Evolutionary conservation across 2,888 invertebrate genomes (phyloP), one percentile per base, ranked within the genome.

Genomic region (Cephus spinipes): DNA sequence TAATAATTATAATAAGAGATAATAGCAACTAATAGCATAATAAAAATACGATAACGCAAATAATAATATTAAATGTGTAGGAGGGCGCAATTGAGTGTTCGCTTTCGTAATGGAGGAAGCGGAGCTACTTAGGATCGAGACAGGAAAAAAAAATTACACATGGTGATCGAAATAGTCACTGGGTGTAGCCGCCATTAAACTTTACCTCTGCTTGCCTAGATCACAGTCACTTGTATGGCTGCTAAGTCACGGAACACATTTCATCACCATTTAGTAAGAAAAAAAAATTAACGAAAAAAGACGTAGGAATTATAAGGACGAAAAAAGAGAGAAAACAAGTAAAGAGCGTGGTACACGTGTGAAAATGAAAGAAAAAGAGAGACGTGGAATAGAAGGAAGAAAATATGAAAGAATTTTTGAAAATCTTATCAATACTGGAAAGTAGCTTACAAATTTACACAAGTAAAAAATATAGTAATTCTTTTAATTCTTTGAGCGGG

Each of bases 181-280:
- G 81, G 81, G 83, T 77, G 82, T 87, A 89, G 89, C 88, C 85
- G 87, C 87, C 89, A 85, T 83, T 84, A 85, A 31, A 32, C 85
- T 86, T 88, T 87, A 88, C 85, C 87, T 87, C 86, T 86, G 85
- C 82, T 87, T 89, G 84, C 80, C 87, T 88, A 89, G 86, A 89
- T 89, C 89, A 89, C 89, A 89, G 89, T 89, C 89, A 87, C 85
- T 85, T 85, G 81, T 83, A 86, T 87, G 88, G 88, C 88, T 85
- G 87, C 88, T 88, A 83, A 85, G 83, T 87, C 83, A 84, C 85
- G 83, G 81, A 85, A 86, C 86, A 84, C 82, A 82, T 88, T 88
- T 88, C 86, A 85, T 87, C 88, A 86, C 86, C 83, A 81, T 84
- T 82, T 80, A 73, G 69, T 69, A 40, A 76, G 76, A 73, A 34